phyloP scores from a whole-genome alignment of 2,888 invertebrate species.

The Julus scandinavius region DNA sequence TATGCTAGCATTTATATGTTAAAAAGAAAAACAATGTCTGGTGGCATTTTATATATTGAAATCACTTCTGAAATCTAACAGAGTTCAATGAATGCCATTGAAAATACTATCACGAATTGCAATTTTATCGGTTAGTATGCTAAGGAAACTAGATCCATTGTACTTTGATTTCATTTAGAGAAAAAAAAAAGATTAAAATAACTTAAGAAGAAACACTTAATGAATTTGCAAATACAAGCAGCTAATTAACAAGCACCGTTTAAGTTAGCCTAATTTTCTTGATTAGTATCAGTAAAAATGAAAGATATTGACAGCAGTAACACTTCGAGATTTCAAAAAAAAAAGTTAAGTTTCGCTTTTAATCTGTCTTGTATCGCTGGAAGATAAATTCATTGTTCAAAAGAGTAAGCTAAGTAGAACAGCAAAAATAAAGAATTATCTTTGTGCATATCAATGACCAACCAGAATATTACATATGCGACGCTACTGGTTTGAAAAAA shows the following conservation, averaged over 20 bases:
- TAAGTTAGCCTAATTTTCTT: not conserved
- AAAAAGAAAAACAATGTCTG: not conserved
- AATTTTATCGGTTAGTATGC: not conserved
- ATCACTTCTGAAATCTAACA: not conserved
- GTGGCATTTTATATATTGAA: not conserved
- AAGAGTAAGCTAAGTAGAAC: not conserved
- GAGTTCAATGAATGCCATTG: not conserved
- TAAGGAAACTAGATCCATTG: not conserved
- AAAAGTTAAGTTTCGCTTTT: not conserved
- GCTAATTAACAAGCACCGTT: not conserved
- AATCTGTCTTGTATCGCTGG: not conserved
- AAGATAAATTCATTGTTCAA: not conserved
- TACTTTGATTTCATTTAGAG: not conserved
- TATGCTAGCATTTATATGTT: not conserved
- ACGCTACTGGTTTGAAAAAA: too few relatives aligned
- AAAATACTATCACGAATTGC: not conserved
- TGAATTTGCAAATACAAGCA: constrained; percentile 23
- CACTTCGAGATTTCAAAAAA: not conserved
- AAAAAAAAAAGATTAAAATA: not conserved
- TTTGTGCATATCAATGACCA: not conserved
- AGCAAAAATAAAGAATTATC: not conserved
- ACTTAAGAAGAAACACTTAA: not conserved
- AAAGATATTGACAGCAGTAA: not conserved
- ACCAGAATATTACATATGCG: not conserved
- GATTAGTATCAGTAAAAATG: not conserved